Evolutionary conservation across 2,113 vertebrate species (phyloP).

Genomic region (Tetrao urogallus): DNA sequence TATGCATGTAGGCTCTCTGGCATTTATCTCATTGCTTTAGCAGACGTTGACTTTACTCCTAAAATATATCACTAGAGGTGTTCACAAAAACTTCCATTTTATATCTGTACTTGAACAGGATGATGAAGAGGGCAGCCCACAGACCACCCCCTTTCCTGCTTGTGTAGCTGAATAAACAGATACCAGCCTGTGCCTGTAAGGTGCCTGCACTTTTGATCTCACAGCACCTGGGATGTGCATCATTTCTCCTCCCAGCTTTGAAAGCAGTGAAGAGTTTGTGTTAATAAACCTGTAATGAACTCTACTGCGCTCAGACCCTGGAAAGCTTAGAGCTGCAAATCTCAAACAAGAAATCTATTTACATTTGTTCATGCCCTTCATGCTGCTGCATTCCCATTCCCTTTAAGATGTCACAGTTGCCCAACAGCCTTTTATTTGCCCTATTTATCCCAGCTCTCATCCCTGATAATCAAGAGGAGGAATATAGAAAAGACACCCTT

Average conservation of each 20-base stretch:
- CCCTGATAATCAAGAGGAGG: neutral
- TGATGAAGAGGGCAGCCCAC: neutral
- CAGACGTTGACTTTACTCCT: neutral
- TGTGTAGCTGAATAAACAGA: neutral
- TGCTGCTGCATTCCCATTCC: neutral
- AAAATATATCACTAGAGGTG: neutral
- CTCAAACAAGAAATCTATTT: neutral
- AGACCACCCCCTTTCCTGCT: neutral
- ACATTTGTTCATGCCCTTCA: neutral
- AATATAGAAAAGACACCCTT: neutral
- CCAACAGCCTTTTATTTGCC: neutral
- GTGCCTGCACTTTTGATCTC: neutral
- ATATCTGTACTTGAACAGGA: neutral
- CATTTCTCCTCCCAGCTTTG: neutral
- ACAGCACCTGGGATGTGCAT: neutral
- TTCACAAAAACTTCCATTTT: neutral
- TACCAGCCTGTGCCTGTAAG: neutral
- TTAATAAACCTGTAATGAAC: neutral
- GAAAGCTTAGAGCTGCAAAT: neutral
- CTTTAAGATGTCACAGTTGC: neutral
- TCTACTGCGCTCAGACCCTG: neutral
- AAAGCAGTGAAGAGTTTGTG: neutral
- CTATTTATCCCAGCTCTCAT: neutral
- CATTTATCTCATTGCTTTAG: neutral
- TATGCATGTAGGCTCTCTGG: rapidly evolving